Conservation (phyloP, 2,797 vertebrate genomes). For the Pogonophryne albipinna region DNA sequence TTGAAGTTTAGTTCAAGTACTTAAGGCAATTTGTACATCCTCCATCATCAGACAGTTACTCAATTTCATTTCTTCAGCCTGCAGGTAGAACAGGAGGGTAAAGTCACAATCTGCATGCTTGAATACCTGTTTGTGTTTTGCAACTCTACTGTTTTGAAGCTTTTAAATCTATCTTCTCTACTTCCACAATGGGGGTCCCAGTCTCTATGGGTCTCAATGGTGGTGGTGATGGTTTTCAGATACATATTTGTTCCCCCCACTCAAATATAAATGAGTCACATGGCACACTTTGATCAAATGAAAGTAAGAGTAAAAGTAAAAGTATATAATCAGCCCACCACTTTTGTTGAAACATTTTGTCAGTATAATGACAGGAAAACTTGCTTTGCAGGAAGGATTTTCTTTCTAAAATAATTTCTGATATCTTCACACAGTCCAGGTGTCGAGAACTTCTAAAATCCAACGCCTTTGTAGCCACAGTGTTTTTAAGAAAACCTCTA, state of each 20-base stretch:
- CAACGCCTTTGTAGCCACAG: slow-evolving; percentile 11
- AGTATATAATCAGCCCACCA: not conserved
- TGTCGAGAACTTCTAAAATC: slow-evolving; percentile 44
- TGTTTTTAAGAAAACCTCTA: slow-evolving; percentile 39
- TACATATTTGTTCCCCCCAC: no score
- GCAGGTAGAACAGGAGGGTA: not conserved
- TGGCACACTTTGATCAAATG: no score
- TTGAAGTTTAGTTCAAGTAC: not conserved
- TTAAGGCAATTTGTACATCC: no score
- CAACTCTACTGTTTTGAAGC: not conserved
- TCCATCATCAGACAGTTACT: not conserved
- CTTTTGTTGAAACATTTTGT: no score
- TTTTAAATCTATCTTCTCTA: not conserved
- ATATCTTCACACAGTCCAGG: slow-evolving; percentile 24
- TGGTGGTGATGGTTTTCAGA: no score
- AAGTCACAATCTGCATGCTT: not conserved
- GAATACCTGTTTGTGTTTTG: not conserved
- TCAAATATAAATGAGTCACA: no score
- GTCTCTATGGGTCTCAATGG: no score
- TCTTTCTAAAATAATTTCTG: slow-evolving; percentile 18
- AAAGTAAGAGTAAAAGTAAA: not conserved
- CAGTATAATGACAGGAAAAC: not conserved
- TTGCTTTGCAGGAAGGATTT: not conserved
- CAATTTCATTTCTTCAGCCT: not conserved
- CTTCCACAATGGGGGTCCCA: not conserved